Evolutionary conservation across 2,888 invertebrate species (phyloP).

Genomic region (Cosmia pyralina): DNA sequence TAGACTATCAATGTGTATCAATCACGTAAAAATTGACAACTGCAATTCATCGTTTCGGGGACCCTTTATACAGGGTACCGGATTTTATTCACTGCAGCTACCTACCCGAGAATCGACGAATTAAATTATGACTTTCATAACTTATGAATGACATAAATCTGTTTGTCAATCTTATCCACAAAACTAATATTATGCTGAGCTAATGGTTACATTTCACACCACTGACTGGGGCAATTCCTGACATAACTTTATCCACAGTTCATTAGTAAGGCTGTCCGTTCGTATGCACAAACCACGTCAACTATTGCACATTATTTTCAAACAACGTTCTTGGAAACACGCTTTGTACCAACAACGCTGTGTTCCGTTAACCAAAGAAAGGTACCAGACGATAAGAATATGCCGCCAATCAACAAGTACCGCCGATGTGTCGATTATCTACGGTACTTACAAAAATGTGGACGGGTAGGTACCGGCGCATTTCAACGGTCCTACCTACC

Average conservation of each 20-base stretch:
- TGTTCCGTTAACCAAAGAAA: constrained; percentile 43
- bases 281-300: constrained; percentile 15
- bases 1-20: too few relatives aligned
- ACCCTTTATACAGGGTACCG: neutral
- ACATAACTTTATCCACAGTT: constrained; percentile 11
- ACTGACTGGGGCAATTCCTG: neutral
- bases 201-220: too few relatives aligned
- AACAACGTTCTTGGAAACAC: constrained; percentile 37
- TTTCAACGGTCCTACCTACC: constrained; percentile 46
- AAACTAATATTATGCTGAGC: neutral
- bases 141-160: neutral
- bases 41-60: too few relatives aligned
- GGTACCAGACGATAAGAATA: constrained; percentile 37
- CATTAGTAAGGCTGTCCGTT: constrained; percentile 1
- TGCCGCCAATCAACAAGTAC: constrained; percentile 42
- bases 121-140: neutral
- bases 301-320: constrained; percentile 41
- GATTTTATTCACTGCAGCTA: neutral
- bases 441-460: constrained; percentile 55
- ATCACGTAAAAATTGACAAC: too few relatives aligned
- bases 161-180: too few relatives aligned
- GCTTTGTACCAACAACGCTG: constrained; percentile 20
- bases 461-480: constrained; percentile 39
- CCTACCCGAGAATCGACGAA: neutral
- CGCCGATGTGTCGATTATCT: constrained; percentile 48